Evolutionary conservation across 2,797 vertebrate genomes (phyloP), one percentile per base, ranked within the genome.

Genomic region (Nannoperca obscura): DNA sequence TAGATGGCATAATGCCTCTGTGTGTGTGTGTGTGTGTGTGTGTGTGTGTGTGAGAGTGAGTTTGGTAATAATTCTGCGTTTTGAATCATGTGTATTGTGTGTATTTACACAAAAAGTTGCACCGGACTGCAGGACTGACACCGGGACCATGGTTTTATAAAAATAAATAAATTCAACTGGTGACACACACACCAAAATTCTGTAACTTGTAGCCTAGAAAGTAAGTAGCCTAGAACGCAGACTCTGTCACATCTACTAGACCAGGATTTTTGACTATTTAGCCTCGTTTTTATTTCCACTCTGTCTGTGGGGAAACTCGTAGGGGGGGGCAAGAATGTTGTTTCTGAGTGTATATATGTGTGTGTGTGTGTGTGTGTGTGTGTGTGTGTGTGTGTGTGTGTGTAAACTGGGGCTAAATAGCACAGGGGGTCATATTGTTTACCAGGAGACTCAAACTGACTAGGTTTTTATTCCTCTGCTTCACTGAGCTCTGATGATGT

Each of bases 401-500:
- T 70, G 59, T 22, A 27, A 61, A 27, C 15, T 38, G 38, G 40
- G 30, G 22, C 34, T 72, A 42, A 64, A 55, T 63, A 24, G 36
- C 58, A 32, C 60, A 22, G 24, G 68, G 73, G 64, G 69, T 67
- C 74, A 63, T 55, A 69, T 69, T 24, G 42, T 11, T 67, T 76
- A 53, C 42, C 52, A 58, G 20, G 8, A 49, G 1, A 30, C 34
- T 32, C 44, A 50, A 36, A 19, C 13, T 22, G 42, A 54, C 61
- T 40, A 24, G 55, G 38, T n/a, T 77, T 73, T 57, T 53, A 71
- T 60, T 63, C 24, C 64, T 60, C 32, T 44, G 53, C 19, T 70
- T 66, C 69, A 36, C 11, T 62, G 40, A 78, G 65, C 34, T 58
- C 44, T 60, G 58, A 75, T 88, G 91, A 90, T 82, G 73, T 81